A percentile compares a stretch with the other conserved stretches of the same genome.
phyloP scores from a whole-genome alignment of 30 jellyfish, hydroid and myxozoan genomes.

The Catostylus mosaicus region DNA sequence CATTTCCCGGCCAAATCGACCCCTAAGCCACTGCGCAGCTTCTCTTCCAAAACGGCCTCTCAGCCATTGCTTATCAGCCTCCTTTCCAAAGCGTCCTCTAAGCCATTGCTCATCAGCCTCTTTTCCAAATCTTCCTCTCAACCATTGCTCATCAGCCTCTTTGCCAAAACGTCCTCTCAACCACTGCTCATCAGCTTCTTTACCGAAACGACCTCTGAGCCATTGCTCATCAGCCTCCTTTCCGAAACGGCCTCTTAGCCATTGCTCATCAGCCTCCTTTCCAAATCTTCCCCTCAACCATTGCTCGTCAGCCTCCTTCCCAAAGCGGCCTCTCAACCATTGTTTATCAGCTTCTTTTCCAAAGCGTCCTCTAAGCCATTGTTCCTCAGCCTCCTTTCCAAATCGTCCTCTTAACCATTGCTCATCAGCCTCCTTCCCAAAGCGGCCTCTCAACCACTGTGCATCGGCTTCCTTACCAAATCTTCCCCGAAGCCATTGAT shows the following conservation, averaged over 20 bases:
- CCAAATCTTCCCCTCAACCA: slow-evolving; percentile 81
- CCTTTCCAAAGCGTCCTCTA: slow-evolving; percentile 70
- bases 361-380: slow-evolving; percentile 79
- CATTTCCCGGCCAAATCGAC: slow-evolving; percentile 80
- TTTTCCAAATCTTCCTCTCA: slow-evolving; percentile 60
- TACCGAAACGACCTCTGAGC: slow-evolving; percentile 67
- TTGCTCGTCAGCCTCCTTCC: slow-evolving; percentile 67
- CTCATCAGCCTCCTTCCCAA: slow-evolving; percentile 77
- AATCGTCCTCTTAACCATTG: slow-evolving; percentile 90
- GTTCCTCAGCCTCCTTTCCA: slow-evolving; percentile 82
- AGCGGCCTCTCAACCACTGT: slow-evolving; percentile 90
- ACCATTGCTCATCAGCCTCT: slow-evolving; percentile 50
- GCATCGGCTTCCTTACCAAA: slow-evolving; percentile 67
- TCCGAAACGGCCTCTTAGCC: slow-evolving; percentile 68
- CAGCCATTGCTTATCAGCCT: slow-evolving; percentile 64
- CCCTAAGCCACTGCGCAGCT: slow-evolving; percentile 80
- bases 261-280: slow-evolving; percentile 65
- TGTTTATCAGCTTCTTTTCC: slow-evolving; percentile 77
- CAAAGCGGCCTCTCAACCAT: slow-evolving; percentile 85
- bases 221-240: slow-evolving; percentile 50
- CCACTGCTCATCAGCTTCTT: slow-evolving; percentile 56
- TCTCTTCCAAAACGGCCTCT: slow-evolving; percentile 89
- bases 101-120: slow-evolving; percentile 75
- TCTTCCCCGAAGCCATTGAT: slow-evolving; percentile 77
- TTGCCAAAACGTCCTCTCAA: slow-evolving; percentile 57